These are phyloP conservation scores for Hypomesus transpacificus DNA, from an alignment of 2,113 vertebrate genomes.

Conservation along the genomic window DNA sequence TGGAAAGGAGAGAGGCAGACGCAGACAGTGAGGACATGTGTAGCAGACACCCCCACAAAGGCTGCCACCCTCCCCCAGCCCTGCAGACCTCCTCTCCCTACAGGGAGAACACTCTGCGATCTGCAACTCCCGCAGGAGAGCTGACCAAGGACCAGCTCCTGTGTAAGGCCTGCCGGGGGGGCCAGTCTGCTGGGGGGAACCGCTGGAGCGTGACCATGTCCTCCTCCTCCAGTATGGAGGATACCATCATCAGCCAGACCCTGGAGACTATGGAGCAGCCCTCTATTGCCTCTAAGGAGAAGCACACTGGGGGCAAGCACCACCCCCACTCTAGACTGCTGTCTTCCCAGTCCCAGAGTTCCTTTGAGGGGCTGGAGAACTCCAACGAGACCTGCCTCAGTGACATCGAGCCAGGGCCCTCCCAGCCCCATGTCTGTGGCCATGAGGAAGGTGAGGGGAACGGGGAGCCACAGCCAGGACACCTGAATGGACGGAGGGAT, in stretches of 20 bases:
- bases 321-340: slow-evolving; percentile 68
- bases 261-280: slow-evolving; percentile 57
- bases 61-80: slow-evolving; percentile 68
- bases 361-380: slow-evolving; percentile 85
- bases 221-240: slow-evolving; percentile 72
- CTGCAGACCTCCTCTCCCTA: slow-evolving; percentile 95
- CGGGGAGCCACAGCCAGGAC: slow-evolving; percentile 71
- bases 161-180: slow-evolving; percentile 65
- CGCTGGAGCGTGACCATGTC: slow-evolving; percentile 69
- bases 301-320: slow-evolving; percentile 35
- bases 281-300: slow-evolving; percentile 53
- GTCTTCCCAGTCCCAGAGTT: slow-evolving; percentile 78
- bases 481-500: slow-evolving; percentile 89
- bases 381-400: slow-evolving; percentile 88
- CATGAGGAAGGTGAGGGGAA: slow-evolving; percentile 41
- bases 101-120: slow-evolving; percentile 68
- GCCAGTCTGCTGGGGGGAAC: slow-evolving; percentile 40
- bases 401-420: slow-evolving; percentile 74
- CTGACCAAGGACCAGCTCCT: slow-evolving; percentile 48
- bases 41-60: slow-evolving; percentile 44
- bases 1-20: slow-evolving; percentile 40
- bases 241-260: slow-evolving; percentile 67
- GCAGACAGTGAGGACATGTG: slow-evolving; percentile 52
- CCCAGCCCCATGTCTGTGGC: slow-evolving; percentile 24
- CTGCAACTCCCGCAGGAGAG: slow-evolving; percentile 37